Percentiles rank a stretch among this genome's conserved stretches.
These are phyloP conservation scores for Drosophila repleta DNA, from an alignment of 1,140 invertebrate genomes.

Conservation along the genomic window DNA sequence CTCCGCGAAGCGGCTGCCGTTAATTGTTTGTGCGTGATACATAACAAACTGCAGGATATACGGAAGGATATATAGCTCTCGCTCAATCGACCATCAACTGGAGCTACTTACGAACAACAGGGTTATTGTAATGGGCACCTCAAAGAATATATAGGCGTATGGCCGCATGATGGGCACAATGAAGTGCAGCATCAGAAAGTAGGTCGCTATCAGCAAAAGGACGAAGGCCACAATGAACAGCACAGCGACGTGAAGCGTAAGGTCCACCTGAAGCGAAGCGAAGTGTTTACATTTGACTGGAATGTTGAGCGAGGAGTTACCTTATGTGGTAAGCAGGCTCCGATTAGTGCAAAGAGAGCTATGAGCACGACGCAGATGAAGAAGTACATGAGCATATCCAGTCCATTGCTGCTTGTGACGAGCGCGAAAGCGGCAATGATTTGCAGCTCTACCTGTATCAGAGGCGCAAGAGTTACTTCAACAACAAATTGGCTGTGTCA, in stretches of 20 bases:
- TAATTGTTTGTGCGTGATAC: slow-evolving; percentile 64
- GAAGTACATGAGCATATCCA: slow-evolving; percentile 27
- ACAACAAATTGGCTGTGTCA: too few relatives aligned
- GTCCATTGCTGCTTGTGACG: background rate
- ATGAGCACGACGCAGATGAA: slow-evolving; percentile 2
- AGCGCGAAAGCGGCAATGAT: slow-evolving; percentile 33
- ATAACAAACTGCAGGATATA: slow-evolving; percentile 43
- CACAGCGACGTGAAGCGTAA: slow-evolving; percentile 49
- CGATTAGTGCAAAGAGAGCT: slow-evolving; percentile 10
- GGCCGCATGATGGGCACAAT: fast-evolving
- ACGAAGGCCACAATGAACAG: slow-evolving; percentile 57
- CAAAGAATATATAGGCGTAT: slow-evolving; percentile 19
- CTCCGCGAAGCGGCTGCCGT: slow-evolving; percentile 53
- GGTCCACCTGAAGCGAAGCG: slow-evolving; percentile 47
- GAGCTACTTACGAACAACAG: slow-evolving; percentile 40
- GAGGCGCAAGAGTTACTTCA: too few relatives aligned
- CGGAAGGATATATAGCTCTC: background rate
- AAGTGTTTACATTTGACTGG: too few relatives aligned
- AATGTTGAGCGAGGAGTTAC: slow-evolving; percentile 6
- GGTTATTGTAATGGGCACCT: slow-evolving; percentile 17
- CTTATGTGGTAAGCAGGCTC: slow-evolving; percentile 15
- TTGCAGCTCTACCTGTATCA: slow-evolving; percentile 52
- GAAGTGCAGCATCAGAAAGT: slow-evolving; percentile 29
- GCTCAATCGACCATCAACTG: background rate
- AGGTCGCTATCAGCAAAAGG: slow-evolving; percentile 34